phyloP scores from a whole-genome alignment of 2,113 vertebrate species.

The Grammomys surdaster region DNA sequence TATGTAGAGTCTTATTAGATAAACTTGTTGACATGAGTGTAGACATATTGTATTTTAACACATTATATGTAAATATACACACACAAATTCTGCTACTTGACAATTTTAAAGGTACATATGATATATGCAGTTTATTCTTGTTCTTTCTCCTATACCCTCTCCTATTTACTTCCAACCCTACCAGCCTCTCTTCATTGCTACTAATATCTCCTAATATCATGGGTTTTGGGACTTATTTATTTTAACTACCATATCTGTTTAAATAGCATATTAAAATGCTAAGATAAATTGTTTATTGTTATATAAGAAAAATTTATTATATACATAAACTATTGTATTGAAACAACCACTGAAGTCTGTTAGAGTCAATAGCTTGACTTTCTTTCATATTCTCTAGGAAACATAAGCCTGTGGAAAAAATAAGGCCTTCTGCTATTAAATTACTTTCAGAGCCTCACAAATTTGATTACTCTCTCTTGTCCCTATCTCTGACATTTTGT shows the following conservation, averaged over 20 bases:
- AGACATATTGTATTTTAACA: too few species aligned
- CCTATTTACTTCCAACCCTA: neutral
- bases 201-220: neutral
- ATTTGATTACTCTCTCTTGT: slow-evolving; percentile 63
- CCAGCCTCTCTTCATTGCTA: neutral
- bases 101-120: neutral
- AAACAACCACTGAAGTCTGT: too few species aligned
- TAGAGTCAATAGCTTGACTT: neutral
- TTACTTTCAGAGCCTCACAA: slow-evolving; percentile 25
- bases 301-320: too few species aligned
- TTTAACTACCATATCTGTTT: neutral
- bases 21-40: neutral
- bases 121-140: neutral
- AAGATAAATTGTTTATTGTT: too few species aligned
- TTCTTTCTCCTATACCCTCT: neutral
- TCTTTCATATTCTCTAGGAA: neutral
- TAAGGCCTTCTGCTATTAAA: slow-evolving; percentile 43
- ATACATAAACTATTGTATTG: neutral
- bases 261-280: too few species aligned
- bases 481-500: slow-evolving; percentile 60
- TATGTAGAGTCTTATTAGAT: neutral
- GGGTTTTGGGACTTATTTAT: neutral
- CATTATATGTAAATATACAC: neutral
- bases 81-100: neutral
- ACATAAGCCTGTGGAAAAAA: neutral